Percentiles rank a stretch among this genome's conserved stretches.
Conservation (phyloP, 2,888 invertebrate genomes). For the Amphipoea oculea region DNA sequence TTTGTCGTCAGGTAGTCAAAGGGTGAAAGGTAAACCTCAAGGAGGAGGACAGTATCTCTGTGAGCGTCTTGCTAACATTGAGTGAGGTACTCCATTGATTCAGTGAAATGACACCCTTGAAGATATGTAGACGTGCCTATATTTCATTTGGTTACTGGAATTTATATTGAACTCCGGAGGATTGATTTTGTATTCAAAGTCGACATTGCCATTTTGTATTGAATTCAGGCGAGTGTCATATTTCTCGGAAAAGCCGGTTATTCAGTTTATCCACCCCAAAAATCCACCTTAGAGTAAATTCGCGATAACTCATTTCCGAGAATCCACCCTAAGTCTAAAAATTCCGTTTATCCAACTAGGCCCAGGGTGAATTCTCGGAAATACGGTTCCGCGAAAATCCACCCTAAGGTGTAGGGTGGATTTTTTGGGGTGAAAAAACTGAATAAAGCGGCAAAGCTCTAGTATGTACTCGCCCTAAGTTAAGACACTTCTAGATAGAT, state of each 20-base stretch:
- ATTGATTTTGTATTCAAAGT: conserved; percentile 1
- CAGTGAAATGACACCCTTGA: conserved; percentile 26
- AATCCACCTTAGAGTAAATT: too few species aligned
- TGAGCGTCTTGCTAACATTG: conserved; percentile 39
- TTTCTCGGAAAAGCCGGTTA: neutral
- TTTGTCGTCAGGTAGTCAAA: conserved; percentile 43
- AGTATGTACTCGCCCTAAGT: too few species aligned
- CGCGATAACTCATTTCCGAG: neutral
- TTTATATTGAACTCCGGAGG: neutral
- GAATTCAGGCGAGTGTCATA: neutral
- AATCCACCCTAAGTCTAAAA: neutral
- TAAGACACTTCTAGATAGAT: neutral
- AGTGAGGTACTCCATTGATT: conserved; percentile 61
- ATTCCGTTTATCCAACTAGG: neutral
- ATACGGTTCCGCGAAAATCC: too few species aligned
- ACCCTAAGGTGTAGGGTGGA: neutral
- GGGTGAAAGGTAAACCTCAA: conserved; percentile 48
- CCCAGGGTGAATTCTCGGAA: neutral
- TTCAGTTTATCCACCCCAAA: neutral
- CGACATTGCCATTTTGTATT: neutral
- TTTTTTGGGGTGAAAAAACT: neutral
- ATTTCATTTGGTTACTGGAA: neutral
- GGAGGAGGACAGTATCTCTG: conserved; percentile 55
- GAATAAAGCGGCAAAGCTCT: neutral
- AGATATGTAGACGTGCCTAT: neutral